Base-by-base conservation (phyloP, 2,888 invertebrate species). In the Dasysyrphus tricinctus region DNA sequence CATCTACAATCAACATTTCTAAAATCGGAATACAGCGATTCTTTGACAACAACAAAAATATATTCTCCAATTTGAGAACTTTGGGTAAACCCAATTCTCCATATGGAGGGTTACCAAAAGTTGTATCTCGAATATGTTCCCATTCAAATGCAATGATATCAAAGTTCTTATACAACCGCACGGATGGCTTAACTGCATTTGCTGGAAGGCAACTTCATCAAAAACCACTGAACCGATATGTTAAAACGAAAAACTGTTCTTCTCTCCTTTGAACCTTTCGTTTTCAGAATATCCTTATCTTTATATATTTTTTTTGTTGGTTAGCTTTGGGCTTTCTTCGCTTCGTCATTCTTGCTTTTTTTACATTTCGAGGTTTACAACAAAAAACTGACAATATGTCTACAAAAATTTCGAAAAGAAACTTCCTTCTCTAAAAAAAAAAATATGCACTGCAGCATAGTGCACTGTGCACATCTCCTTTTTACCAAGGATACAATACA, bases 221-320 rank as follows among this genome's bases (percentile, higher is more conserved):
- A 80, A 80, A 85, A 76, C 79, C 72, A 80, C 70, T 76, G 76
- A 77, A 84, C 59, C 80, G 67, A 84, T 72, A 56, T 32, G 61
- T 49, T 65, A 57, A 65, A 77, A 44, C 54, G 42, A 77, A 85
- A 72, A 80, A 73, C 73, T 73, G 59, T 67, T 47, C 47, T 19
- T n/a, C 19, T 39, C 49, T 72, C 24, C 9, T 7, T 39, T 54
- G 54, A 54, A n/a, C 7, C 32, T 14, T 34, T 24, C n/a, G 0
- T 42, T 61, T 24, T 59, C 61, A 49, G 57, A 32, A 44, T 39
- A 24, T 73, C 61, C 77, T 76, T 80, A 84, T 84, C 80, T 67
- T 5, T 47, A 59, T 24, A 24, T n/a, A n/a, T n/a, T 24, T 61
- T 63, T 67, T 76, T 34, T 19, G 44, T 77, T 74, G 34, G 54